These are phyloP conservation scores for Myopa tessellatipennis DNA, from an alignment of 2,888 invertebrate genomes.

Conservation along the genomic window DNA sequence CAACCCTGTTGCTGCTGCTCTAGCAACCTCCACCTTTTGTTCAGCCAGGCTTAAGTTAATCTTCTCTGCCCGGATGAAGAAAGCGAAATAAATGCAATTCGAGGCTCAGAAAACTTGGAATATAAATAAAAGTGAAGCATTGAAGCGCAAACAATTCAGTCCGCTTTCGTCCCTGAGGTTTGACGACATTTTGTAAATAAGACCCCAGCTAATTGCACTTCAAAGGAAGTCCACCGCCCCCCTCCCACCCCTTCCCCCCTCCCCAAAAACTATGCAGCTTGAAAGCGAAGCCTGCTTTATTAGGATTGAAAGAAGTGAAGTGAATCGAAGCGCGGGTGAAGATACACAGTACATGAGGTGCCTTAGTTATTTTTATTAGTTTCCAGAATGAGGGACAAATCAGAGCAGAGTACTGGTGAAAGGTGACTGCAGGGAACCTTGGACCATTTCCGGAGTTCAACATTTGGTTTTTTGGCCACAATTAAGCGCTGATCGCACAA, in stretches of 20 bases:
- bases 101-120: not conserved
- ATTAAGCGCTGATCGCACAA: no score
- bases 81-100: not conserved
- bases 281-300: not conserved
- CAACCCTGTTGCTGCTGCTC: not conserved
- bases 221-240: not conserved
- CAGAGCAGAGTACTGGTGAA: no score
- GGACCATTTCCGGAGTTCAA: no score
- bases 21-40: not conserved
- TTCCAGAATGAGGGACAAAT: no score
- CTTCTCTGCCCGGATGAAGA: not conserved
- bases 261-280: not conserved
- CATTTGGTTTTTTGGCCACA: no score
- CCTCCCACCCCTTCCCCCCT: not conserved
- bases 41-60: conserved; percentile 10
- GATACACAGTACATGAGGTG: no score
- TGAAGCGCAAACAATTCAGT: not conserved
- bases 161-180: conserved; percentile 3
- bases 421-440: no score
- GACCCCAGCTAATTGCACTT: conserved; percentile 23
- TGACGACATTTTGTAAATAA: conserved; percentile 27
- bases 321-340: no score
- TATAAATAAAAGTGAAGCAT: not conserved
- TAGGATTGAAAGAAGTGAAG: not conserved
- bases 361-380: no score